A percentile compares a stretch with the other conserved stretches of the same genome.
phyloP scores from a whole-genome alignment of 2,888 invertebrate genomes.

The Erebia epiphron region DNA sequence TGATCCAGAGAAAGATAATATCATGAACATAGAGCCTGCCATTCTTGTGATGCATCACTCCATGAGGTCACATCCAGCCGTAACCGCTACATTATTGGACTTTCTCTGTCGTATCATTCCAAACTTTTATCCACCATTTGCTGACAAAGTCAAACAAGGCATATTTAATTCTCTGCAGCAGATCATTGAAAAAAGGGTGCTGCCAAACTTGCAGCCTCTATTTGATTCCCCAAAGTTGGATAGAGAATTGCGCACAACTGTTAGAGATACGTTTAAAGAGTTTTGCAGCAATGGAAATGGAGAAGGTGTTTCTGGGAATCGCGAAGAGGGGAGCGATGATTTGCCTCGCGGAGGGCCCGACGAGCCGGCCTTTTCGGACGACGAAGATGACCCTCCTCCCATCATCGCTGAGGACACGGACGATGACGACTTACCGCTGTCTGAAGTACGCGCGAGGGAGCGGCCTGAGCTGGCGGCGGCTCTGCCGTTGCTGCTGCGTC shows the following conservation, averaged over 20 bases:
- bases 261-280: slow-evolving; percentile 95
- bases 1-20: slow-evolving; percentile 95
- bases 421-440: slow-evolving; percentile 90
- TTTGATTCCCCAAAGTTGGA: slow-evolving; percentile 95
- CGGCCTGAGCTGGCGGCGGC: slow-evolving; percentile 82
- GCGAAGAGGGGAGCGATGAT: slow-evolving; percentile 73
- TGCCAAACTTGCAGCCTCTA: slow-evolving; percentile 92
- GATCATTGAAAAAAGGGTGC: slow-evolving; percentile 95
- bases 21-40: slow-evolving; percentile 98
- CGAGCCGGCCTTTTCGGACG: slow-evolving; percentile 93
- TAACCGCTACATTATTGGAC: slow-evolving; percentile 94
- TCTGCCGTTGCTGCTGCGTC: slow-evolving; percentile 69
- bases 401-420: slow-evolving; percentile 84
- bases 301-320: slow-evolving; percentile 76
- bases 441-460: slow-evolving; percentile 88
- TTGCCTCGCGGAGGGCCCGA: slow-evolving; percentile 76
- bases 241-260: slow-evolving; percentile 90
- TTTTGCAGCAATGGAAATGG: slow-evolving; percentile 87
- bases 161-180: slow-evolving; percentile 92
- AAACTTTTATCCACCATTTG: slow-evolving; percentile 91
- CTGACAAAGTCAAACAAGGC: slow-evolving; percentile 90
- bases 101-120: slow-evolving; percentile 96
- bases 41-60: slow-evolving; percentile 97
- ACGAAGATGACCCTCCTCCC: slow-evolving; percentile 87
- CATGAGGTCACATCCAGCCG: slow-evolving; percentile 94